These are phyloP conservation scores for Euzophera pinguis DNA, from an alignment of 2,888 invertebrate species.

Conservation along the genomic window DNA sequence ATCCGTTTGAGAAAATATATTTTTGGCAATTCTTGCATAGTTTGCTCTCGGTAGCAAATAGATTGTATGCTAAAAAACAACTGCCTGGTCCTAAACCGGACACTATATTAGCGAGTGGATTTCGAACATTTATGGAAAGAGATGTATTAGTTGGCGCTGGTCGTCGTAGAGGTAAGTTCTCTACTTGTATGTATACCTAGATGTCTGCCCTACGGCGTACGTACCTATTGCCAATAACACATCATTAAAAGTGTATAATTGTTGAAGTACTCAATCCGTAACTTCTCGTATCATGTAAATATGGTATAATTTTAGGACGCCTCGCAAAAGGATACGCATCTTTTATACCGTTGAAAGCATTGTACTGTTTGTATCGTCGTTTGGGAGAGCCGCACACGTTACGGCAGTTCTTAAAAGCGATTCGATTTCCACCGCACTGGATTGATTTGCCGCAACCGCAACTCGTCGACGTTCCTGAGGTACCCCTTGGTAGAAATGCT, in stretches of 20 bases:
- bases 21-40: constrained; percentile 82
- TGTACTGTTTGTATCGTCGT: constrained; percentile 62
- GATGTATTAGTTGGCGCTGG: constrained; percentile 64
- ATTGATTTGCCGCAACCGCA: constrained; percentile 30
- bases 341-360: constrained; percentile 60
- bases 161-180: constrained; percentile 57
- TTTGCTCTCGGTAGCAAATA: constrained; percentile 71
- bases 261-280: too few relatives aligned
- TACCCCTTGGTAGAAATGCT: constrained; percentile 49
- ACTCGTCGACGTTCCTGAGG: constrained; percentile 36
- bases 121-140: constrained; percentile 72
- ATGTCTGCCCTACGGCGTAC: too few relatives aligned
- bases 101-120: constrained; percentile 73
- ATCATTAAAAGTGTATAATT: too few relatives aligned
- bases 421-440: constrained; percentile 43
- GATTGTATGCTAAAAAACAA: constrained; percentile 58
- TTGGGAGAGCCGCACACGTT: constrained; percentile 72
- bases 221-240: too few relatives aligned
- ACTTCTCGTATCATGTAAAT: too few relatives aligned
- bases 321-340: constrained; percentile 50
- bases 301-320: constrained; percentile 39
- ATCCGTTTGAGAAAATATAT: constrained; percentile 81
- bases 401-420: constrained; percentile 52
- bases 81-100: constrained; percentile 54
- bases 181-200: too few relatives aligned